Conservation (phyloP, 92 coral and sea anemone species). For the Porites cylindrica region DNA sequence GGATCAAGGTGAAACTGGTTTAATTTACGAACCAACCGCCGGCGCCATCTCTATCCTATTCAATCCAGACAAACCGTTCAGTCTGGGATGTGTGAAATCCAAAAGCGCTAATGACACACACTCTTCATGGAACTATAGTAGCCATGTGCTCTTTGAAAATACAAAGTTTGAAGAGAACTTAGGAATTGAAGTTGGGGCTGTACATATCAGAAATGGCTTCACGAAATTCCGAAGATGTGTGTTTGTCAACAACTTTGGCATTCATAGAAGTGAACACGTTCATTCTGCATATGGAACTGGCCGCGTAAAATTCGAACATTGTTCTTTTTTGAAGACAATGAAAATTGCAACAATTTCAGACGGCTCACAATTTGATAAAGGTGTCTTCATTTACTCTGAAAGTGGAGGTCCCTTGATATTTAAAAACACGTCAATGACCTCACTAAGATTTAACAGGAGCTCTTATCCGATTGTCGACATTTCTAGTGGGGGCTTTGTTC, state of each 20-base stretch:
- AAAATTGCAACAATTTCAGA: no score
- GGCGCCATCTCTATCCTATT: constrained; percentile 34
- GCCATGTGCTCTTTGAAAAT: constrained; percentile 38
- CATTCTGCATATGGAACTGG: no score
- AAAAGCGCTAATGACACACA: background rate
- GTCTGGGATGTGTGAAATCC: constrained; percentile 1
- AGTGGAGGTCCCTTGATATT: constrained; percentile 16
- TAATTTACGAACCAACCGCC: background rate
- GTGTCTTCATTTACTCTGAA: background rate
- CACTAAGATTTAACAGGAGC: background rate
- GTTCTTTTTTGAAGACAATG: no score
- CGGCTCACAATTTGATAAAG: background rate
- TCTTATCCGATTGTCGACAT: background rate
- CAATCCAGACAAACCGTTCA: background rate
- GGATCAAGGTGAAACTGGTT: background rate
- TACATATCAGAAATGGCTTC: constrained; percentile 43
- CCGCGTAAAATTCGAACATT: no score
- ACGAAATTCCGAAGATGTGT: constrained; percentile 1
- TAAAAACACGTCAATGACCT: constrained; percentile 18
- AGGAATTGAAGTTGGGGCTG: constrained; percentile 45
- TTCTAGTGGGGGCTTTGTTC: constrained; percentile 13
- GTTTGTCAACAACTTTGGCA: background rate
- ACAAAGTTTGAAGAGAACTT: constrained; percentile 47
- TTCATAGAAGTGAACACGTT: no score
- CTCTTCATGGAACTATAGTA: constrained; percentile 50